Conservation (phyloP, 2,888 invertebrate genomes). For the Tineola bisselliella region DNA sequence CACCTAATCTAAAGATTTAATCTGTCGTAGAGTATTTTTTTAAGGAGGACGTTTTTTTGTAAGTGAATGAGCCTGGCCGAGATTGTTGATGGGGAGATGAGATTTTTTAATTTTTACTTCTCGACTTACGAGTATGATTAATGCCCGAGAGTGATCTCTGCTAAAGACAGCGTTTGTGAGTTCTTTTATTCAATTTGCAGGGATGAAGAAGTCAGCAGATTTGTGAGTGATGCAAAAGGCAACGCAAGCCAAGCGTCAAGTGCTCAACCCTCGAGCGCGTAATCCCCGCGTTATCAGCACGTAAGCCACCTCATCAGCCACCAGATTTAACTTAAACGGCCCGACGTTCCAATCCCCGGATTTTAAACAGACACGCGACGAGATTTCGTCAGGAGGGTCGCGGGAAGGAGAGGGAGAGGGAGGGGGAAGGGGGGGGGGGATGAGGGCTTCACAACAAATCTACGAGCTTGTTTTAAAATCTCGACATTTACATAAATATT, state of each 20-base stretch:
- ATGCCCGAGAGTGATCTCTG: conserved; percentile 22
- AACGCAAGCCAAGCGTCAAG: background rate
- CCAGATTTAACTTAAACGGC: conserved; percentile 7
- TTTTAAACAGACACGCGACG: conserved; percentile 9
- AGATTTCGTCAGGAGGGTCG: background rate
- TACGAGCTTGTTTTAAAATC: background rate
- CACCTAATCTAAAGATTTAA: background rate
- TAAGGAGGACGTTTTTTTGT: conserved; percentile 43
- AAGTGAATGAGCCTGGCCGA: conserved; percentile 52
- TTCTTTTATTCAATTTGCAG: background rate
- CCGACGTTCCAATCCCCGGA: background rate
- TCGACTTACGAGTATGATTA: conserved; percentile 34
- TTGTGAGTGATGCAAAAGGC: background rate
- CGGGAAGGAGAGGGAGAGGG: background rate
- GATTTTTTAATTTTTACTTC: conserved; percentile 29
- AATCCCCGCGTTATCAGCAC: conserved; percentile 1
- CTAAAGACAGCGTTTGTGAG: too few relatives aligned
- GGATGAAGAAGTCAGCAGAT: too few relatives aligned
- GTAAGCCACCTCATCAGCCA: conserved; percentile 10
- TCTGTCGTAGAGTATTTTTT: conserved; percentile 17
- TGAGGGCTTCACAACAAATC: background rate
- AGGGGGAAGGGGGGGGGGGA: background rate
- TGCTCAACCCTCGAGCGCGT: background rate
- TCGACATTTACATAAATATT: background rate
- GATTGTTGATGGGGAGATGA: conserved; percentile 45